These are phyloP conservation scores for Peromyscus aztecus DNA, from an alignment of 2,797 vertebrate species.

Conservation along the genomic window DNA sequence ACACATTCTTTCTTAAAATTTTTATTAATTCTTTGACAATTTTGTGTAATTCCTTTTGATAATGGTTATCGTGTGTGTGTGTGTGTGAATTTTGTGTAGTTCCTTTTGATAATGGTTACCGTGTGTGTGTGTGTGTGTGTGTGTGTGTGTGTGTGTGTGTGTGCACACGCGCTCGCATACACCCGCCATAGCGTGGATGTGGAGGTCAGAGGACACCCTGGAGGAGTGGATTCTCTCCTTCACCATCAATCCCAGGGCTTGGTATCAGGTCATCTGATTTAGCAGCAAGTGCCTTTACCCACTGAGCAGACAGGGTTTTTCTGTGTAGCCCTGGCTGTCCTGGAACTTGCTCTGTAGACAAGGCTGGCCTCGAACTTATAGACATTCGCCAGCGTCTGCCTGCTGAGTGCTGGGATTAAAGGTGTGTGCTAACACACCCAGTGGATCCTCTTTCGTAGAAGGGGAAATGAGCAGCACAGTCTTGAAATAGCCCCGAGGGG, in stretches of 20 bases:
- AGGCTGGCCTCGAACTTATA: background rate
- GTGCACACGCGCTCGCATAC: too few relatives aligned
- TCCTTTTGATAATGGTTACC: background rate
- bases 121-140: background rate
- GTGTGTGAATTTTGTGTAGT: background rate
- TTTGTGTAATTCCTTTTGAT: background rate
- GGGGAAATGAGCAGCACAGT: background rate
- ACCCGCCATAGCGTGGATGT: background rate
- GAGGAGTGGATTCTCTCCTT: background rate
- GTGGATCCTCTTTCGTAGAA: background rate
- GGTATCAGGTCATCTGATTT: background rate
- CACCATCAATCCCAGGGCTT: background rate
- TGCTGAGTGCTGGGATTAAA: background rate
- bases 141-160: background rate
- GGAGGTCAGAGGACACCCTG: background rate
- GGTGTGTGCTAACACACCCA: rapidly evolving
- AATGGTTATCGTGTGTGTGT: background rate
- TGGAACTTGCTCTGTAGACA: background rate
- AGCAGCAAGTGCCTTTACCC: background rate
- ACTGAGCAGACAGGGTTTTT: background rate
- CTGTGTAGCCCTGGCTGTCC: background rate
- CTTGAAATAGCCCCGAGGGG: background rate
- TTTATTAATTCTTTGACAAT: background rate
- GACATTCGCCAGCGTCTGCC: background rate
- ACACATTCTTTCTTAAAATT: background rate